Conservation (phyloP, 1,140 invertebrate species). For the Drosophila takahashii region DNA sequence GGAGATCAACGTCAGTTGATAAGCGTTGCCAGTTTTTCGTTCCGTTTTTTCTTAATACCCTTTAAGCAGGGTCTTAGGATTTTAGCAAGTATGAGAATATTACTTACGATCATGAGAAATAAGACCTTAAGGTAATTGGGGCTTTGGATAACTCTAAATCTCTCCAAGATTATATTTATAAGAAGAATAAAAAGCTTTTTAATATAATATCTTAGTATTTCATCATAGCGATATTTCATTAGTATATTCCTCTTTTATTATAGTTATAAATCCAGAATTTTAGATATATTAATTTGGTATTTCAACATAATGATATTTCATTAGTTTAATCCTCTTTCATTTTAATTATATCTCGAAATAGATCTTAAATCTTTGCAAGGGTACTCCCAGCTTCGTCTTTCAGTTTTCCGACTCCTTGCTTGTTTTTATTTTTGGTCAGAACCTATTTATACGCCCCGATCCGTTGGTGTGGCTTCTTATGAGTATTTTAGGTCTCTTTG, state of each 20-base stretch:
- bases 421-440: conserved; percentile 4
- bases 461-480: conserved; percentile 8
- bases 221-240: no score
- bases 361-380: background rate
- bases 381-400: background rate
- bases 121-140: no score
- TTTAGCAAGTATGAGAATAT: background rate
- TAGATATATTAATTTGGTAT: no score
- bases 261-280: no score
- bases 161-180: no score
- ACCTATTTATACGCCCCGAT: background rate
- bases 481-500: conserved; percentile 27
- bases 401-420: background rate
- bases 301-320: no score
- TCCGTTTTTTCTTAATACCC: conserved; percentile 28
- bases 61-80: conserved; percentile 3
- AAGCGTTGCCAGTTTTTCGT: conserved; percentile 46
- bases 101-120: background rate
- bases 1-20: conserved; percentile 76
- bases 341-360: background rate
- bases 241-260: no score
- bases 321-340: no score
- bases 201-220: no score
- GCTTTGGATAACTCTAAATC: background rate
- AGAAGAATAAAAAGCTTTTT: no score